Evolutionary conservation across 2,888 invertebrate species (phyloP).

Genomic region (Nemapogon koenigi): DNA sequence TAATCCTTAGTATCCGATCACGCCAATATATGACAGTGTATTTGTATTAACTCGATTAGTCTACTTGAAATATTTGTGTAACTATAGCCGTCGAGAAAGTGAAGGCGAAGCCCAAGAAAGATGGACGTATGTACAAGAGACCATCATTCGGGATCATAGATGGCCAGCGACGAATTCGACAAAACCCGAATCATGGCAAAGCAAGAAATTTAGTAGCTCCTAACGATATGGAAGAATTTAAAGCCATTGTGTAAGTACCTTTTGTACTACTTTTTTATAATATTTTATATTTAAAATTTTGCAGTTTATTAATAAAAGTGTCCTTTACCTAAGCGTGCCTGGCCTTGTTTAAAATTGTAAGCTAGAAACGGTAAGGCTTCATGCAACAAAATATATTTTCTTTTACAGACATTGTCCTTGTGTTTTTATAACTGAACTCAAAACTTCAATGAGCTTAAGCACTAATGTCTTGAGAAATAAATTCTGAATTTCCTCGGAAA

Average conservation of each 20-base stretch:
- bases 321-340: too few relatives aligned
- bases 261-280: too few relatives aligned
- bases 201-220: constrained; percentile 38
- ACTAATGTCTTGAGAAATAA: too few relatives aligned
- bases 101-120: background rate
- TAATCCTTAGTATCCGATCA: constrained; percentile 10
- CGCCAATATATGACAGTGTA: background rate
- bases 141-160: constrained; percentile 18
- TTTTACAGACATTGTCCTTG: too few relatives aligned
- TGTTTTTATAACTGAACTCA: too few relatives aligned
- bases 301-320: too few relatives aligned
- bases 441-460: too few relatives aligned
- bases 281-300: too few relatives aligned
- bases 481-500: too few relatives aligned
- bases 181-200: constrained; percentile 44
- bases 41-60: background rate
- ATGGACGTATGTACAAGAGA: constrained; percentile 8
- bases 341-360: too few relatives aligned
- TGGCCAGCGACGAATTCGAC: constrained; percentile 36
- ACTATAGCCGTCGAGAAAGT: background rate
- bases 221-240: constrained; percentile 32
- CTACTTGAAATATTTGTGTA: background rate
- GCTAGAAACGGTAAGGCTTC: too few relatives aligned
- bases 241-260: constrained; percentile 38
- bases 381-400: too few relatives aligned